Percentiles rank a stretch among this genome's conserved stretches.
These are phyloP conservation scores for Gasterosteus aculeatus DNA, from an alignment of 2,113 vertebrate genomes.

Conservation along the genomic window DNA sequence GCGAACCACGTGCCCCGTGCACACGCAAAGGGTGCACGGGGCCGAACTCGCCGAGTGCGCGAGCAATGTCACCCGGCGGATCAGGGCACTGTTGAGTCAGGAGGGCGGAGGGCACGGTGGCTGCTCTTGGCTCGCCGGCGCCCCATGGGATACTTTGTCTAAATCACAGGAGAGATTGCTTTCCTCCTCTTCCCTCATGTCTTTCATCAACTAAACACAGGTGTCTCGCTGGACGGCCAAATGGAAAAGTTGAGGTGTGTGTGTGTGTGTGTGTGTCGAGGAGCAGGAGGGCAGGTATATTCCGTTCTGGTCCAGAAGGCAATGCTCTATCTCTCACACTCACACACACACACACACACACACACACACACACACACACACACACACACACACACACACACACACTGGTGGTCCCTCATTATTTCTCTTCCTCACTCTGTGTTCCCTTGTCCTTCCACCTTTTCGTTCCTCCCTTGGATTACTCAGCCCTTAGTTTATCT, in stretches of 20 bases:
- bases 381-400: too few relatives aligned
- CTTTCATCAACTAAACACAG: slow-evolving; percentile 53
- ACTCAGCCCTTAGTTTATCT: slow-evolving; percentile 23
- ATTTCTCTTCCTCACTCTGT: slow-evolving; percentile 9
- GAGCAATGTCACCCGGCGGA: slow-evolving; percentile 53
- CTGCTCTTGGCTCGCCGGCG: slow-evolving; percentile 35
- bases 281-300: not conserved
- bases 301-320: slow-evolving; percentile 21
- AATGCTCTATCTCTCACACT: slow-evolving; percentile 20
- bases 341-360: slow-evolving; percentile 29
- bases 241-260: slow-evolving; percentile 35
- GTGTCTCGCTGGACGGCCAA: slow-evolving; percentile 11
- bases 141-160: slow-evolving; percentile 47
- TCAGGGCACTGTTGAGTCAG: slow-evolving; percentile 53
- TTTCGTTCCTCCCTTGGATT: slow-evolving; percentile 12
- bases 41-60: slow-evolving; percentile 15
- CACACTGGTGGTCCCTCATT: slow-evolving; percentile 19
- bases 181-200: slow-evolving; percentile 13
- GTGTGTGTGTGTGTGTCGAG: not conserved
- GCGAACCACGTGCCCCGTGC: not conserved
- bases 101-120: not conserved
- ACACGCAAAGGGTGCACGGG: slow-evolving; percentile 13
- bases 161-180: slow-evolving; percentile 56
- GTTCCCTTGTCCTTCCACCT: slow-evolving; percentile 9
- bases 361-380: slow-evolving; percentile 34